Evolutionary conservation across 2,113 vertebrate genomes (phyloP).

Genomic region (Acrocephalus arundinaceus): DNA sequence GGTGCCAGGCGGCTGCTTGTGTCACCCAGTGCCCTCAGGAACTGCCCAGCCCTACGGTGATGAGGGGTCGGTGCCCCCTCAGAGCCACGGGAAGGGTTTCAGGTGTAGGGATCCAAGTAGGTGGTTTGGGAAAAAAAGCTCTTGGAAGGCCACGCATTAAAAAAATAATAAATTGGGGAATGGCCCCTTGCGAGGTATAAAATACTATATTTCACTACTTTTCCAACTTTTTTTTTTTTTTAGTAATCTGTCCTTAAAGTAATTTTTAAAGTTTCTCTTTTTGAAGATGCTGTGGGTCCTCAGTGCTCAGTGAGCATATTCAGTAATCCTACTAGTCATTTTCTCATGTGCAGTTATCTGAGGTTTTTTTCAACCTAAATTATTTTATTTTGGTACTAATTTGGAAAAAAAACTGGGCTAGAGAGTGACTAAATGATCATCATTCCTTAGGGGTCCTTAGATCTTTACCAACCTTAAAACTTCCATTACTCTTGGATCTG

Average conservation of each 20-base stretch:
- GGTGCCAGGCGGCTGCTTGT: fast-evolving
- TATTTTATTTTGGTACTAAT: background rate
- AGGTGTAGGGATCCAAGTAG: fast-evolving
- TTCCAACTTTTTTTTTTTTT: background rate
- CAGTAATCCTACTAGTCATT: too few relatives aligned
- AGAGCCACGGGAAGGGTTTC: background rate
- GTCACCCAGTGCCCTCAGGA: background rate
- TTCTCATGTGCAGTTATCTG: background rate
- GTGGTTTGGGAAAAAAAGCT: background rate
- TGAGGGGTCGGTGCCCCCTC: too few relatives aligned
- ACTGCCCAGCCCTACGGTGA: fast-evolving
- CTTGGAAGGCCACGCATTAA: fast-evolving
- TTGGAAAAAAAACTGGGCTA: background rate
- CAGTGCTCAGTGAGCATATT: background rate
- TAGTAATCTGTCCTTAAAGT: background rate
- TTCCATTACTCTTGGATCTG: background rate
- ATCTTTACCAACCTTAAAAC: background rate
- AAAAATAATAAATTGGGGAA: background rate
- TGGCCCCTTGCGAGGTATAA: background rate
- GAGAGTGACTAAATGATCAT: background rate
- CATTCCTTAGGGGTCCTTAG: background rate
- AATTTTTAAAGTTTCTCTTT: background rate
- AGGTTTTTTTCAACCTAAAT: background rate
- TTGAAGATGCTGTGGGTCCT: background rate
- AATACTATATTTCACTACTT: fast-evolving